phyloP scores from a whole-genome alignment of 2,797 vertebrate species.

The Sylvia borin region DNA sequence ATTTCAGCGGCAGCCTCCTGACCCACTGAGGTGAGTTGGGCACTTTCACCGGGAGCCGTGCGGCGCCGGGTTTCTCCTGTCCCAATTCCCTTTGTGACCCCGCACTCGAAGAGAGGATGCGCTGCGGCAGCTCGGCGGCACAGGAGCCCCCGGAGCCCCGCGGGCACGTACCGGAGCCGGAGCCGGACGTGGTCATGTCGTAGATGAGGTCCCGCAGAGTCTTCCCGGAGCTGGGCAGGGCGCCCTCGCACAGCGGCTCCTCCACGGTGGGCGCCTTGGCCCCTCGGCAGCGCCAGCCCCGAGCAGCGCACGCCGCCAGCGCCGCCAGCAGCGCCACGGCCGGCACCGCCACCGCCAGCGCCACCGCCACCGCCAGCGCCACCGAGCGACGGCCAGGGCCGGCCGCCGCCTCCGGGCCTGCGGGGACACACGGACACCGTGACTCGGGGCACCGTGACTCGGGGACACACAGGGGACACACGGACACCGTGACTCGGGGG shows the following conservation, averaged over 20 bases:
- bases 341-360: constrained; percentile 75
- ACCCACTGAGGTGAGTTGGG: fast-evolving
- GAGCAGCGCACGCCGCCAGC: constrained; percentile 80
- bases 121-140: fast-evolving
- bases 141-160: background rate
- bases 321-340: background rate
- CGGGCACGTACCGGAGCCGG: constrained; percentile 88
- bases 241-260: constrained; percentile 86
- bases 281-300: constrained; percentile 73
- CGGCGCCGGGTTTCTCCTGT: fast-evolving
- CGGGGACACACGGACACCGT: background rate
- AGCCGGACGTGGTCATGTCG: constrained; percentile 95
- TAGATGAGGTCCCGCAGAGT: constrained; percentile 92
- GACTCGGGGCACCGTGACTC: no score
- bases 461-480: no score
- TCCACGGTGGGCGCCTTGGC: constrained; percentile 83
- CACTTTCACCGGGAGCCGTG: no score
- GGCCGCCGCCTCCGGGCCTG: background rate
- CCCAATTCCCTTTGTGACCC: background rate
- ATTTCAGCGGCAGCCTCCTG: background rate
- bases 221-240: constrained; percentile 82
- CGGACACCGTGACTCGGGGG: no score
- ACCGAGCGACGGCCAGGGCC: background rate
- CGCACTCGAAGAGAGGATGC: fast-evolving
- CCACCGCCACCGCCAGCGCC: background rate